phyloP scores from a whole-genome alignment of 2,113 vertebrate genomes.

The Spea multiplicata region DNA sequence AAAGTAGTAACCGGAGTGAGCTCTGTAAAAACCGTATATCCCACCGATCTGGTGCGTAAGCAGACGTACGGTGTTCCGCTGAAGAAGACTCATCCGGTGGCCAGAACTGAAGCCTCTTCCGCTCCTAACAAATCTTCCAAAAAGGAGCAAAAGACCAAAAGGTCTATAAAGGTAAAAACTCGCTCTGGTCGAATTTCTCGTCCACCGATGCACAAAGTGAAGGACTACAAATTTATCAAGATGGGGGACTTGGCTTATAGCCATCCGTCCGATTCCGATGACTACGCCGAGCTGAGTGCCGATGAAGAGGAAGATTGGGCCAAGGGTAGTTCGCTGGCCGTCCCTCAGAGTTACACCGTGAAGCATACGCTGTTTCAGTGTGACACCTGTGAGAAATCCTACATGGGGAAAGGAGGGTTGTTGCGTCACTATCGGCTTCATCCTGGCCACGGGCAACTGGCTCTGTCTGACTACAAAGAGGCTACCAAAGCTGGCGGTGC shows the following conservation, averaged over 20 bases:
- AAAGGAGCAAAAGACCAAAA: constrained; percentile 71
- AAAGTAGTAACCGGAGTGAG: constrained; percentile 31
- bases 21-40: constrained; percentile 56
- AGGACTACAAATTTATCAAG: constrained; percentile 96
- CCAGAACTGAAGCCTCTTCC: constrained; percentile 21
- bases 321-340: constrained; percentile 52
- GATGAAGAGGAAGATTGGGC: constrained; percentile 82
- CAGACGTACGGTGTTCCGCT: constrained; percentile 24
- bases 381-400: constrained; percentile 86
- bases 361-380: constrained; percentile 82
- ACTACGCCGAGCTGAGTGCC: constrained; percentile 88
- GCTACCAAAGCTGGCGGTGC: constrained; percentile 13
- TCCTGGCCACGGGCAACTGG: constrained; percentile 74
- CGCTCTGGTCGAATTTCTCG: constrained; percentile 89
- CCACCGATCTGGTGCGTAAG: neutral
- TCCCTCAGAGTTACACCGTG: constrained; percentile 63
- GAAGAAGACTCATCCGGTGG: constrained; percentile 47
- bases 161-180: constrained; percentile 81
- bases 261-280: constrained; percentile 90
- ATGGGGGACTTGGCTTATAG: constrained; percentile 86
- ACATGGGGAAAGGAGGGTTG: constrained; percentile 89
- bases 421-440: constrained; percentile 89
- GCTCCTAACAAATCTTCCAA: constrained; percentile 57
- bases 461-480: constrained; percentile 43
- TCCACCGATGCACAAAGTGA: constrained; percentile 92